Conservation (phyloP, 2,888 invertebrate species). For the Heliconius charithonia region DNA sequence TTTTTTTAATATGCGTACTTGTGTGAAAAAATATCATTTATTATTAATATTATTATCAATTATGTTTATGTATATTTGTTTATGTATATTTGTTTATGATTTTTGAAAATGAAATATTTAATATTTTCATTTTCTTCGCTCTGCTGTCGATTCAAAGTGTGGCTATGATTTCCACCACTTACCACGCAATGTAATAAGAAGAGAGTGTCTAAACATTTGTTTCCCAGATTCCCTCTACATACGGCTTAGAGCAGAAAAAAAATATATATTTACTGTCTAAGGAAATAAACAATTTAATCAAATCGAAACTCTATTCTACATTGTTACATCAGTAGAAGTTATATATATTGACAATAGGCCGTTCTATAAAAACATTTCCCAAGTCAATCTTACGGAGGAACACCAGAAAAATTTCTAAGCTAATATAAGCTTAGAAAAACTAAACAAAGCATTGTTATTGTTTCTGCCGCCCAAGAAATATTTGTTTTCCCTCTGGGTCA, state of each 20-base stretch:
- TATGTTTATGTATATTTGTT: no score
- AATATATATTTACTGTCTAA: not conserved
- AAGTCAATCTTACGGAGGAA: slow-evolving; percentile 31
- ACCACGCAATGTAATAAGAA: no score
- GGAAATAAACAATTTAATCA: not conserved
- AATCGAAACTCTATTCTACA: not conserved
- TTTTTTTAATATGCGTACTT: not conserved
- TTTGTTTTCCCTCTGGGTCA: slow-evolving; percentile 70
- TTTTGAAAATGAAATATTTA: no score
- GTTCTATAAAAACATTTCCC: slow-evolving; percentile 28
- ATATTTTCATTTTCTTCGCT: no score
- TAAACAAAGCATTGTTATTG: slow-evolving; percentile 70
- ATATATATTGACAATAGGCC: not conserved
- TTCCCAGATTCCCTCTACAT: no score
- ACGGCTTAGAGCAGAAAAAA: no score
- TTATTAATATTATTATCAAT: no score
- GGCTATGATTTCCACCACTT: no score
- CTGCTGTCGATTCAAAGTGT: no score
- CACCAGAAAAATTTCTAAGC: slow-evolving; percentile 16
- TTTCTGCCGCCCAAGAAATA: slow-evolving; percentile 68
- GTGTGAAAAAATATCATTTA: no score
- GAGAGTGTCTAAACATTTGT: no score
- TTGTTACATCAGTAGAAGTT: not conserved
- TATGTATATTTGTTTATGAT: no score
- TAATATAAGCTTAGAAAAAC: slow-evolving; percentile 43